Conservation (phyloP, 2,113 vertebrate genomes). For the Chloroceryle aenea region DNA sequence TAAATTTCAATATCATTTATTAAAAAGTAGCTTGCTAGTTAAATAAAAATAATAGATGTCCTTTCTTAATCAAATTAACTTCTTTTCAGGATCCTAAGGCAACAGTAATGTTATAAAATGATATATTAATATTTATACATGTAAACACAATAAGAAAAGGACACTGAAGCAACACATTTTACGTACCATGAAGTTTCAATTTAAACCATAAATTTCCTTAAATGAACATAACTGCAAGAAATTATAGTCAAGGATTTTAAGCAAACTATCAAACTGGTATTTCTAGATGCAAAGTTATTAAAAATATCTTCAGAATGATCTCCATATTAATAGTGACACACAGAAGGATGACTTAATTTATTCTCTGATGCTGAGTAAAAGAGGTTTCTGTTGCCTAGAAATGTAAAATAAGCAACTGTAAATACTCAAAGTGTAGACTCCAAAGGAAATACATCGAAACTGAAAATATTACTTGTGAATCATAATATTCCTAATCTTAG, state of each 20-base stretch:
- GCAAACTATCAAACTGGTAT: neutral
- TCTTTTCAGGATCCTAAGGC: neutral
- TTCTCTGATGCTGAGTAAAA: neutral
- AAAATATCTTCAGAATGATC: neutral
- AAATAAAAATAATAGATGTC: neutral
- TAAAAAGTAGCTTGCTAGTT: neutral
- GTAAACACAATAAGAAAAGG: fast-evolving
- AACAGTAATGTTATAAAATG: neutral
- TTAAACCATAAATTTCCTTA: neutral
- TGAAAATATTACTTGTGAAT: neutral
- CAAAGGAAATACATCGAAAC: neutral
- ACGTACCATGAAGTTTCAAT: neutral
- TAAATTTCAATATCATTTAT: neutral
- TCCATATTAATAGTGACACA: neutral
- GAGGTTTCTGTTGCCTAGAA: neutral
- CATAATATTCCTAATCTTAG: neutral
- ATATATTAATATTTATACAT: neutral
- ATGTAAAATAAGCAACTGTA: neutral
- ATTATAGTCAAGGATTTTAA: neutral
- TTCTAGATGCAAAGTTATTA: neutral
- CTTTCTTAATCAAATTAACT: neutral
- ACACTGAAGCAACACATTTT: neutral
- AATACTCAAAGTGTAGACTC: neutral
- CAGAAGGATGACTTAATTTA: neutral
- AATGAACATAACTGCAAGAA: neutral